phyloP scores from a whole-genome alignment of 2,113 vertebrate genomes.

The Ageneiosus marmoratus region DNA sequence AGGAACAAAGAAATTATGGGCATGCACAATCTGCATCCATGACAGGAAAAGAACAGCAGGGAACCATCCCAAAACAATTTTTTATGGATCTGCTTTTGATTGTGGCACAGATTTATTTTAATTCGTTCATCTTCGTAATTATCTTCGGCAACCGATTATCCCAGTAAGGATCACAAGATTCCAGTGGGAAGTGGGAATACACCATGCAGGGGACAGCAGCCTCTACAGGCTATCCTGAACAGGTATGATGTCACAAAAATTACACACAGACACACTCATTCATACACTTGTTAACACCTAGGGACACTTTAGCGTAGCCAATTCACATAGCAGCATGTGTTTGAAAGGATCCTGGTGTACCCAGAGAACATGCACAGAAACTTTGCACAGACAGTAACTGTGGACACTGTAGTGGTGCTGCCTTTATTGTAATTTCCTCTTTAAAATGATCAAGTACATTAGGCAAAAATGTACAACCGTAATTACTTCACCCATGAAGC shows the following conservation, averaged over 20 bases:
- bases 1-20: neutral
- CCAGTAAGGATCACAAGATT: neutral
- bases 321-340: neutral
- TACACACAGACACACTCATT: neutral
- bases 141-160: neutral
- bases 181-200: neutral
- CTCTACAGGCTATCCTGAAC: neutral
- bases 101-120: neutral
- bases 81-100: neutral
- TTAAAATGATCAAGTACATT: neutral
- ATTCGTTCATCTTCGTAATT: neutral
- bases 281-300: neutral
- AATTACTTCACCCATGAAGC: neutral
- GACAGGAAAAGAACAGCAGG: conserved; percentile 8
- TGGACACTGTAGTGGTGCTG: neutral
- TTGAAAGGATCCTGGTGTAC: neutral
- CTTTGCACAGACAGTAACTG: neutral
- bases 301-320: neutral
- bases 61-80: neutral
- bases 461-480: neutral
- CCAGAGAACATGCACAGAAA: neutral
- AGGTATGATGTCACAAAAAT: neutral
- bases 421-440: conserved; percentile 4
- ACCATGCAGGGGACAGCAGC: neutral
- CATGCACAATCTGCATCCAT: neutral